phyloP scores from a whole-genome alignment of 2,797 vertebrate genomes.

The Fistularia tabacaria region DNA sequence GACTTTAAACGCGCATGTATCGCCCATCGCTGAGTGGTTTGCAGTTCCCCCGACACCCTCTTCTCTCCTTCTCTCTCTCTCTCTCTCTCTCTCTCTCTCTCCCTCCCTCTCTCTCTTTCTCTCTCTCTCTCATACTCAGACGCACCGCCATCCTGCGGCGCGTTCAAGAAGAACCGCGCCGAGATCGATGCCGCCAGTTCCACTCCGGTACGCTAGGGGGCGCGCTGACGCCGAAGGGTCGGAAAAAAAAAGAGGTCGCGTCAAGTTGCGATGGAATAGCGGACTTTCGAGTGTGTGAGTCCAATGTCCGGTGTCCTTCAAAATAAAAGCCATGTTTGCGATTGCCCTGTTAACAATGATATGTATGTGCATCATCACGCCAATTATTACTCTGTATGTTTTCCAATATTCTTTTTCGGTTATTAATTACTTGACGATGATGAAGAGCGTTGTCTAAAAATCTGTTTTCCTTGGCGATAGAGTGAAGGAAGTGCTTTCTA shows the following conservation, averaged over 20 bases:
- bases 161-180: background rate
- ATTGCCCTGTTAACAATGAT: background rate
- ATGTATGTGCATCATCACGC: too few relatives aligned
- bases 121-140: background rate
- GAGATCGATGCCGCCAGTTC: background rate
- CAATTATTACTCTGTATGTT: too few relatives aligned
- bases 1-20: constrained; percentile 43
- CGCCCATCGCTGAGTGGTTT: constrained; percentile 13
- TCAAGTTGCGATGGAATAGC: background rate
- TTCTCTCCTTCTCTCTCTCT: constrained; percentile 1
- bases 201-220: constrained; percentile 27
- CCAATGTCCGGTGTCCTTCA: background rate
- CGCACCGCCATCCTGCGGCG: constrained; percentile 43
- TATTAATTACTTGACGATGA: too few relatives aligned
- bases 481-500: constrained; percentile 16
- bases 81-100: constrained; percentile 1
- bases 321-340: background rate
- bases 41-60: background rate
- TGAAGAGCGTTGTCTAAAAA: rapidly evolving
- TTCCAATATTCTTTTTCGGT: too few relatives aligned
- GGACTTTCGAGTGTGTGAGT: background rate
- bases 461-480: background rate
- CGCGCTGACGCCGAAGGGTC: background rate
- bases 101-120: constrained; percentile 5
- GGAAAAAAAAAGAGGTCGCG: background rate